Evolutionary conservation across 2,797 vertebrate genomes (phyloP).

Genomic region (Lates japonicus): DNA sequence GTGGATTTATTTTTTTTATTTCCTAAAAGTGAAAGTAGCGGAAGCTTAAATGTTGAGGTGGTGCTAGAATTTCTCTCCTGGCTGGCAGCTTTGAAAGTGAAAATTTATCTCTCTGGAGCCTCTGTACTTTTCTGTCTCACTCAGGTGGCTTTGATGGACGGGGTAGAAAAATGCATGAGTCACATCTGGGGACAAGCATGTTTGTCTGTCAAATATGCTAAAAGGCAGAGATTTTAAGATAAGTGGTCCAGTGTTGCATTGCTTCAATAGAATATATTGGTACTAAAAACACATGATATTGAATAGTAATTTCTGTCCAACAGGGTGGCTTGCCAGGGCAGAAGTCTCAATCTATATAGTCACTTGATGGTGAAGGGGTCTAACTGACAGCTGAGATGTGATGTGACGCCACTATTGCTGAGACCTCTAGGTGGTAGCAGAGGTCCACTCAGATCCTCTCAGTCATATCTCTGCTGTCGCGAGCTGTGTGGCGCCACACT

Average conservation of each 20-base stretch:
- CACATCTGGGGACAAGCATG: slow-evolving; percentile 19
- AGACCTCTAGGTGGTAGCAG: slow-evolving; percentile 85
- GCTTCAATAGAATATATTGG: neutral
- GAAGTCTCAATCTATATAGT: neutral
- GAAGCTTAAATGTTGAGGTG: slow-evolving; percentile 42
- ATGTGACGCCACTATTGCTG: slow-evolving; percentile 8
- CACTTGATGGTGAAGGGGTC: slow-evolving; percentile 8
- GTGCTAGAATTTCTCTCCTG: slow-evolving; percentile 34
- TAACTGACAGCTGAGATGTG: slow-evolving; percentile 7
- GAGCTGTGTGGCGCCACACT: slow-evolving; percentile 42
- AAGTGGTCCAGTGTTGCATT: neutral
- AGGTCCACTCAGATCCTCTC: slow-evolving; percentile 73
- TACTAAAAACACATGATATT: neutral
- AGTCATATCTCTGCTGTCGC: slow-evolving; percentile 4
- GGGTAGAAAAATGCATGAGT: slow-evolving; percentile 16
- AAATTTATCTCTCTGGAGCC: slow-evolving; percentile 49
- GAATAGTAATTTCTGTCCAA: neutral
- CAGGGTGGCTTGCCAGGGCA: neutral
- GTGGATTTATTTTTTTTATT: slow-evolving; percentile 18
- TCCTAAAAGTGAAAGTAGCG: slow-evolving; percentile 15
- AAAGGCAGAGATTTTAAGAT: neutral
- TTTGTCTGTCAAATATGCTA: slow-evolving; percentile 13
- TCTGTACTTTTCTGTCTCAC: slow-evolving; percentile 36
- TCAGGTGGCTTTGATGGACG: slow-evolving; percentile 44
- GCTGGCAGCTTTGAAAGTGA: slow-evolving; percentile 56